Evolutionary conservation across 2,113 vertebrate genomes (phyloP).

Genomic region (Agelaius phoeniceus): DNA sequence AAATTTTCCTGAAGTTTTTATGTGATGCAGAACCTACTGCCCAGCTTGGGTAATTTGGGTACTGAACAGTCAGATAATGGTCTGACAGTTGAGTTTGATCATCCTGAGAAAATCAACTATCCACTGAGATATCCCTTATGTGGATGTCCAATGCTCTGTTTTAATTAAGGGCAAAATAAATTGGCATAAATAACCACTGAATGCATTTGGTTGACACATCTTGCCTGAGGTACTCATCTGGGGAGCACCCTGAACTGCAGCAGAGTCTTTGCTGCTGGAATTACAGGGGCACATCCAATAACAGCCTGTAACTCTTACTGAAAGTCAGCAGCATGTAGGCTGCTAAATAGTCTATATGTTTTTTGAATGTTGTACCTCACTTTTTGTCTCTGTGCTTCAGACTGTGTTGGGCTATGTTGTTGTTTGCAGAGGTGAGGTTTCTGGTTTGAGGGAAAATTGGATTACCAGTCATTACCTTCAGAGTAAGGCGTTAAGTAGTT

Average conservation of each 20-base stretch:
- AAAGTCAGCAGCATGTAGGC: background rate
- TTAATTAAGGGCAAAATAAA: constrained; percentile 43
- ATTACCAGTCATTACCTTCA: background rate
- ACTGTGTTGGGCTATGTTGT: background rate
- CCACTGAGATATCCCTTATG: constrained; percentile 8
- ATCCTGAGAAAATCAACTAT: constrained; percentile 28
- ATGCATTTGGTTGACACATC: background rate
- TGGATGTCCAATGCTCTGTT: background rate
- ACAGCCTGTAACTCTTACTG: background rate
- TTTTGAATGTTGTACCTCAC: background rate
- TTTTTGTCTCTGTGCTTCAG: background rate
- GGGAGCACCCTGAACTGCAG: background rate
- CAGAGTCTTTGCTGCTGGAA: background rate
- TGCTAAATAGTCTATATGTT: background rate
- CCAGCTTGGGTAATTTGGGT: background rate
- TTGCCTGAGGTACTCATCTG: constrained; percentile 3
- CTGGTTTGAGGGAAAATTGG: background rate
- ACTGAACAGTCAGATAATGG: background rate
- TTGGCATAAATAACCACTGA: constrained; percentile 3
- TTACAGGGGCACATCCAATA: background rate
- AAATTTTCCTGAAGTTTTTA: background rate
- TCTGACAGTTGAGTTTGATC: background rate
- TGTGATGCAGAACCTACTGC: background rate
- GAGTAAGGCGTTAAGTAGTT: background rate
- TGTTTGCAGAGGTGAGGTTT: background rate